Base-by-base conservation (phyloP, 1,140 invertebrate genomes). In the Diorhabda carinulata region DNA sequence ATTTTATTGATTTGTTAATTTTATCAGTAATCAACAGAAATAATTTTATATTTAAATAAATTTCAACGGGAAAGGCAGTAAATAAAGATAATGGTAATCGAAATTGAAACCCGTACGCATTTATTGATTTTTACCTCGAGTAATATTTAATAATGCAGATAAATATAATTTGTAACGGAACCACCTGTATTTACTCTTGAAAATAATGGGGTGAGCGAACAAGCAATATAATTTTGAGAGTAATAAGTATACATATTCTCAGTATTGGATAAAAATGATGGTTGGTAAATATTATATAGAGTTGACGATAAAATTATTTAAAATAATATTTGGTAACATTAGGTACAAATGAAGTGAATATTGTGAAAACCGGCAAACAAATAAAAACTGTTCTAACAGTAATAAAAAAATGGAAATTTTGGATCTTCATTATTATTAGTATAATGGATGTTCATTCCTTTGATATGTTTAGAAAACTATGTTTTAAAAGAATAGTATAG, bases 181-280 rank as follows among this genome's bases (percentile, higher is more conserved):
- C 74, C 77, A 78, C 76, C 77, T 78, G 77, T 78, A 75, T 77
- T 78, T 77, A 72, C 74, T 67, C 72, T 77, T 71, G 70, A 72
- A 74, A 76, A 69, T 70, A 64, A 69, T 67, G 68, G 70, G 71
- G 67, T 59, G 40, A 41, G 43, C 52, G 64, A 58, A 43, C 4
- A 67, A 70, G 25, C 68, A 41, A 67, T 67, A 69, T 43, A 71
- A 72, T 72, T 77, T 77, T 76, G 70, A 77, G 74, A n/a, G n/a
- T 52, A 52, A 52, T 52, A n/a, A 52, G n/a, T 52, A 52, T 52
- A 25, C 25, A 25, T 25, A 25, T 25, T 25, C 25, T 25, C 25
- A 25, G 25, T 25, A 1, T 25, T 25, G 25, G 25, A 25, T 25
- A 25, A 25, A 25, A 25, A 25, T 25, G 25, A 25, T 25, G 25